Base-by-base conservation (phyloP, 2,113 vertebrate genomes). In the Atrichornis clamosus region DNA sequence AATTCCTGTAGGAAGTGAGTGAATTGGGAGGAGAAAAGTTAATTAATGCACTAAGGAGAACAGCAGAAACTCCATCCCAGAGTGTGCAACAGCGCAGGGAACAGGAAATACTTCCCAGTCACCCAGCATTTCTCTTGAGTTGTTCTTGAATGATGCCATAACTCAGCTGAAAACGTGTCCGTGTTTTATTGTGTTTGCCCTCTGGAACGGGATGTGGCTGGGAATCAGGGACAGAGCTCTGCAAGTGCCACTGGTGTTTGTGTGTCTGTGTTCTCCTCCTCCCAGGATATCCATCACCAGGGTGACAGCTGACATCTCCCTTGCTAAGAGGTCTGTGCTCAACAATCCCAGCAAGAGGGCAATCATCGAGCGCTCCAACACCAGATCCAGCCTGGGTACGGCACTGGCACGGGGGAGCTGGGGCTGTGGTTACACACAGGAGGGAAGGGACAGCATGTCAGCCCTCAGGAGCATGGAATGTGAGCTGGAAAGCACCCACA, bases 271-370 rank as follows among this genome's bases (percentile, higher is more conserved):
- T 95, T 98, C 87, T 98, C 58, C 87, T 98, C 58, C 95, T 98
- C 78, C 13, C 95, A 99, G 99, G 98, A 99, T 99, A 98, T 99
- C 99, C 80, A 99, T 99, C 93, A 99, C 99, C 8, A 98, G 99
- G 96, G 99, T 99, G 97, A 99, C 99, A 75, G 99, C 99, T 95
- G 99, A 99, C 98, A 99, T 99, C 97, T 99, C 99, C 86, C 98
- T 99, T 93, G 99, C 99, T 96, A 99, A 99, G 98, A 99, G 99
- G 97, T 99, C 99, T 94, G 99, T 99, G 92, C 98, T 99, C 83
- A 99, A 99, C 91, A 99, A 99, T 97, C 99, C 99, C 65, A 99
- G 99, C 98, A 99, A 99, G 98, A 98, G 99, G 96, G 99, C 99
- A 87, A 99, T 99, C 97, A 99, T 99, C 81, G 99, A 99, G 97